Base-by-base conservation (phyloP, 2,888 invertebrate species). In the Latrodectus hesperus region DNA sequence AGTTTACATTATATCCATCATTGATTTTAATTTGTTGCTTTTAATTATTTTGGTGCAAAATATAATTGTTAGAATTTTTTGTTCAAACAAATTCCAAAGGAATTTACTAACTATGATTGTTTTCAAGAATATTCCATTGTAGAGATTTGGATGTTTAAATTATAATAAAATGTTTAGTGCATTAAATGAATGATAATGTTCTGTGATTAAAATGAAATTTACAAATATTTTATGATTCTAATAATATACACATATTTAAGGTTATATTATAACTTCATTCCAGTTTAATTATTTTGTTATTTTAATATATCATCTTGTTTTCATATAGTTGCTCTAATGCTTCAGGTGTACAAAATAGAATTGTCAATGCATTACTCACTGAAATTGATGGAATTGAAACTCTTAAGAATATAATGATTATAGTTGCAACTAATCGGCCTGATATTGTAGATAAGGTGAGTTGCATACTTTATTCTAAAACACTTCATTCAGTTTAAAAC, bases 371-470 rank as follows among this genome's bases (percentile, higher is more conserved):
- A 92, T 93, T 99, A 12, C 93, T 99, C 16, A 98, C 98, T 0
- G 99, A 99, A 93, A 93, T 99, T 90, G 99, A 99, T 93, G 99
- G 99, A 6, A 95, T 99, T 1, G 96, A 97, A 84, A 95, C 96
- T 1, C 92, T 98, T 72, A 94, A 95, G 80, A 95, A 96, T 91
- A 98, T 99, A 0, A 96, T 96, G 0, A 95, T 99, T 84, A 94
- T 99, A 38, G 99, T 98, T 9, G 99, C 99, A 0, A 99, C 99
- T 1, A 99, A 99, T 93, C 94, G 99, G 51, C 99, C 99, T 0
- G 98, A 99, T 92, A 95, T 96, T 92, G 96, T 99, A 91, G 99
- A 99, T 92, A 95, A 96, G 91, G 94, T 94, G 91, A 89, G 22
- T 16, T 55, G 64, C 67, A 17, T 17, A 17, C 9, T 26, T 38